These are phyloP conservation scores for Dyspetes luteomarginatus DNA, from an alignment of 2,888 invertebrate species.

Conservation along the genomic window DNA sequence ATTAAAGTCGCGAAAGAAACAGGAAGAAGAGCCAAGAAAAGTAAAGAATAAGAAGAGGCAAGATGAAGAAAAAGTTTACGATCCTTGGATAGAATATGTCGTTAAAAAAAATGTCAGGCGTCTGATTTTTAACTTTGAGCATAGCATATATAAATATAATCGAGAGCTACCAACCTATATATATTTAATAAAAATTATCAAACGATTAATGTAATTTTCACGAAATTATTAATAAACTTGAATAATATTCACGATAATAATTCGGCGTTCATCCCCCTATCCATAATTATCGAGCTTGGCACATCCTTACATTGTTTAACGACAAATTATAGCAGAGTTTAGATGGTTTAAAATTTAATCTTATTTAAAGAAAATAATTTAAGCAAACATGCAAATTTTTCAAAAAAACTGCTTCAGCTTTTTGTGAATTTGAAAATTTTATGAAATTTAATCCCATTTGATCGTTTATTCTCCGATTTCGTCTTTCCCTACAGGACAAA, in stretches of 20 bases:
- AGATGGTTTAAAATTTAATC: too few relatives aligned
- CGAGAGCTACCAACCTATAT: neutral
- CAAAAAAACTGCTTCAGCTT: too few relatives aligned
- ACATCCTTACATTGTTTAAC: neutral
- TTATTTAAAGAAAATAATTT: too few relatives aligned
- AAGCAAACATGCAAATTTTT: too few relatives aligned
- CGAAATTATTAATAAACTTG: neutral
- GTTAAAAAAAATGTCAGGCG: neutral
- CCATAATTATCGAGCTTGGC: neutral
- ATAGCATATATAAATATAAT: neutral
- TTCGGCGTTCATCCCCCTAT: too few relatives aligned
- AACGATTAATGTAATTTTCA: neutral
- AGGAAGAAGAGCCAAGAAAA: conserved; percentile 43
- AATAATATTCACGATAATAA: neutral
- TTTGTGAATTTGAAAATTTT: too few relatives aligned
- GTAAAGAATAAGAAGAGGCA: conserved; percentile 40
- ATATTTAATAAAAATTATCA: neutral
- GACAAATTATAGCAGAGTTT: neutral
- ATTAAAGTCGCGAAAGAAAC: neutral
- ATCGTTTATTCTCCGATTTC: too few relatives aligned
- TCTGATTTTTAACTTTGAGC: neutral
- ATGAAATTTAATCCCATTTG: too few relatives aligned
- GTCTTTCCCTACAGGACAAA: too few relatives aligned
- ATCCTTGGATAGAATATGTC: conserved; percentile 50
- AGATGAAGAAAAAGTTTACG: conserved; percentile 55